Base-by-base conservation (phyloP, 2,113 vertebrate genomes). In the Phylloscopus whistleri region DNA sequence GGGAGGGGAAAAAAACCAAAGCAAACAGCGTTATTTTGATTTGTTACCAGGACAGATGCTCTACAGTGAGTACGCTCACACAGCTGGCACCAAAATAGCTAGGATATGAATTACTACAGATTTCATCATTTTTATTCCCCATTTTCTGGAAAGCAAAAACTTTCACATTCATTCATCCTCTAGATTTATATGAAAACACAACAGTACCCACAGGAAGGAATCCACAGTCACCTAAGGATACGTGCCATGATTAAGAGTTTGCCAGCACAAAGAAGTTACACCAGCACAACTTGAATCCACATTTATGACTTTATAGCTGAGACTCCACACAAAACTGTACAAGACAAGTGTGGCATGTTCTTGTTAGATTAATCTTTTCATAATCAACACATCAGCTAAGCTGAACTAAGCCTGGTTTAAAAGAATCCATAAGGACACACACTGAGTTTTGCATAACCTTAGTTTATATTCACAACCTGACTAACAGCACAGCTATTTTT, bases 401-500 rank as follows among this genome's bases (percentile, higher is more conserved):
- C 41, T 68, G 66, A 94, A 82, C 58, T n/a, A 44, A 92, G 41
- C 68, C 18, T 46, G 44, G 43, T 89, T 91, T 90, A 94, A 84
- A 95, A 77, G 73, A 87, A 78, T 44, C 51, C 55, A 31, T 83
- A 75, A 74, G 76, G 78, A 74, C 46, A 58, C 2, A 73, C 35
- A 67, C 27, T 2, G 59, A 70, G 49, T 56, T 96, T 93, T 96
- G 80, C 93, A 95, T 89, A 81, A 64, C 1, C 1, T 89, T 82
- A 33, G 60, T 89, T 93, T 95, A 90, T 81, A 90, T 78, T 94
- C 90, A 72, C 64, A 79, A 51, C 77, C 64, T 84, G 69, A 81
- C 89, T 75, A 89, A 64, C 23, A 87, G 86, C 66, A 75, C 41
- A 60, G 90, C 94, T 94, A 93, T 95, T 95, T 96, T 82, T 92